phyloP scores from a whole-genome alignment of 2,113 vertebrate species.

The Callorhinus ursinus region DNA sequence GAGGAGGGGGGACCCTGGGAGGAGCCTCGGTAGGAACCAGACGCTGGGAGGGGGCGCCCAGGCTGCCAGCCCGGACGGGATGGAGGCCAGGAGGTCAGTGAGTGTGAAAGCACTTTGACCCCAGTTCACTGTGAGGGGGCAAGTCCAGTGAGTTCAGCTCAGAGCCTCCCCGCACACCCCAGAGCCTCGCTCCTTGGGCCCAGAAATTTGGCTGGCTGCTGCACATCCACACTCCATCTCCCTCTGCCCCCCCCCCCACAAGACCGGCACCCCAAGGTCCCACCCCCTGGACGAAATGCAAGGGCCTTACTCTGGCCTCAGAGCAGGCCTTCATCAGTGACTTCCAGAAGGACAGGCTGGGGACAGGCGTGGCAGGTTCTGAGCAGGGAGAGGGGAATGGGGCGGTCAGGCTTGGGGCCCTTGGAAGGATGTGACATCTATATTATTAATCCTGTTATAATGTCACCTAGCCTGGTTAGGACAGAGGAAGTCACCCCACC shows the following conservation, averaged over 20 bases:
- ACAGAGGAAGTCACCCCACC: not conserved
- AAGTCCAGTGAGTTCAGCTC: not conserved
- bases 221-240: not conserved
- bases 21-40: not conserved
- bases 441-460: not conserved
- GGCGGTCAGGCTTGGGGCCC: not conserved
- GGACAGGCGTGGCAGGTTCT: not conserved
- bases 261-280: not conserved
- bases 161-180: not conserved
- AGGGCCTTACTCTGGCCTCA: not conserved
- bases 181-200: not conserved
- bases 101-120: not conserved
- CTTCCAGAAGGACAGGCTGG: not conserved
- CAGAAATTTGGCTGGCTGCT: not conserved
- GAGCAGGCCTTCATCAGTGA: not conserved
- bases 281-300: not conserved
- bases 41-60: not conserved
- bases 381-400: not conserved
- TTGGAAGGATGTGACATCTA: not conserved
- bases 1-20: not conserved
- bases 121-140: not conserved
- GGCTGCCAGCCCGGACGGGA: not conserved
- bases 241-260: not conserved
- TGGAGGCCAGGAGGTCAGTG: not conserved
- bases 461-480: not conserved